Evolutionary conservation across 1,140 invertebrate genomes (phyloP).

Genomic region (Bombus superbus): DNA sequence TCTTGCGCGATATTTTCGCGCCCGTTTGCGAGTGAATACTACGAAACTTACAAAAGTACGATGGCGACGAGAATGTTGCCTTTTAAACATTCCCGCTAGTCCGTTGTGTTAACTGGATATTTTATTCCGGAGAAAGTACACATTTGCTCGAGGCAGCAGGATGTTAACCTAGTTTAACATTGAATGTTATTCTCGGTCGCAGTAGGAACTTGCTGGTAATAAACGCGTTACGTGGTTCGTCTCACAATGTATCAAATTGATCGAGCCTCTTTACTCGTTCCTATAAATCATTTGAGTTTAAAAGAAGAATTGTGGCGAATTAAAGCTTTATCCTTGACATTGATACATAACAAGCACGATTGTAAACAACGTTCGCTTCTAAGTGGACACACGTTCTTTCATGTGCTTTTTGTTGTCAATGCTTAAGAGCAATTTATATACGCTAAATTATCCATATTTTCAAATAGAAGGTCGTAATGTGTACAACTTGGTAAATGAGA

Average conservation of each 20-base stretch:
- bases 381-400: neutral
- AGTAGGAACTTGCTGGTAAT: neutral
- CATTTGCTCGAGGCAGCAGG: neutral
- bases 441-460: neutral
- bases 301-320: neutral
- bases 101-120: neutral
- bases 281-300: neutral
- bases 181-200: neutral
- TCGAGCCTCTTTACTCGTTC: neutral
- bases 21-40: too few species aligned
- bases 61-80: neutral
- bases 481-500: conserved; percentile 21
- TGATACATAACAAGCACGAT: neutral
- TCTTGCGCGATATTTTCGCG: neutral
- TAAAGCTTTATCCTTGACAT: neutral
- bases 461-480: neutral
- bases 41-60: neutral
- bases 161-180: neutral
- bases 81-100: neutral
- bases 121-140: neutral
- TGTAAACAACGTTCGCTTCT: neutral
- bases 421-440: neutral
- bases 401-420: neutral
- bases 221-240: neutral
- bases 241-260: neutral